phyloP scores from a whole-genome alignment of 2,113 vertebrate species.

The Glaucidium brasilianum region DNA sequence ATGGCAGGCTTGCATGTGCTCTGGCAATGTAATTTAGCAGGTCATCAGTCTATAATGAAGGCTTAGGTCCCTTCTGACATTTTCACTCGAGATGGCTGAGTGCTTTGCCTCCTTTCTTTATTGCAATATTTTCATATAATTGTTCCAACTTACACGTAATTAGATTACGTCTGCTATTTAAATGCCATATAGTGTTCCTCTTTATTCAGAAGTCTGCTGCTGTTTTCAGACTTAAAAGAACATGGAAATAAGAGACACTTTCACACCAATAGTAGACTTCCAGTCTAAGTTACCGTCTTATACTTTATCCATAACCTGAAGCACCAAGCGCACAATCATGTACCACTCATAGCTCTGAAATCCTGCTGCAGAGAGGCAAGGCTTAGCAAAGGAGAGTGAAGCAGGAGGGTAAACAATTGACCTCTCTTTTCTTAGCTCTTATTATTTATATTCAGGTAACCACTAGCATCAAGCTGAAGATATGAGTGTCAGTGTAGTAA shows the following conservation, averaged over 20 bases:
- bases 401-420: neutral
- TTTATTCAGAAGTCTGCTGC: neutral
- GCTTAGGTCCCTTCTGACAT: conserved; percentile 10
- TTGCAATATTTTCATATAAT: neutral
- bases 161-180: conserved; percentile 4
- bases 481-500: neutral
- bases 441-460: neutral
- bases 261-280: neutral
- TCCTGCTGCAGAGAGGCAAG: neutral
- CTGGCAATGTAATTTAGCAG: neutral
- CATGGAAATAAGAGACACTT: neutral
- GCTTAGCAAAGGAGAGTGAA: neutral
- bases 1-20: neutral
- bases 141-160: conserved; percentile 6
- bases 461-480: neutral
- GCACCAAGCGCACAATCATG: neutral
- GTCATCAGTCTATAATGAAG: conserved; percentile 16
- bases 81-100: neutral
- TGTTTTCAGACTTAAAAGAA: neutral
- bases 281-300: neutral
- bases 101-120: neutral
- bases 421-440: neutral
- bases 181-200: neutral
- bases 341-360: neutral
- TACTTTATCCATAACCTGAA: neutral